These are phyloP conservation scores for Drosophila engyochracea DNA, from an alignment of 2,888 invertebrate genomes.

Conservation along the genomic window DNA sequence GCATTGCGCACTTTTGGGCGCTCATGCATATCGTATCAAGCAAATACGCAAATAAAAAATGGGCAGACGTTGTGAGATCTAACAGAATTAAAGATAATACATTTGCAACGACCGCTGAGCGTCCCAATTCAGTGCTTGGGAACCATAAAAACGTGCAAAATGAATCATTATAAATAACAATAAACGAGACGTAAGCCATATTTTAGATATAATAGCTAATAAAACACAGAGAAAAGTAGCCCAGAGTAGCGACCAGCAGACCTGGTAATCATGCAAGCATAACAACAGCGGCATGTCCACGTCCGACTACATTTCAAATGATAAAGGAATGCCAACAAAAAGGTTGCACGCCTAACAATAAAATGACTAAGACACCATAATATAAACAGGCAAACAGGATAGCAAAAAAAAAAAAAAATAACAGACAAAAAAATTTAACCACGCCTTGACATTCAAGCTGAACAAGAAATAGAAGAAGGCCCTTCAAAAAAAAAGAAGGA, in stretches of 20 bases:
- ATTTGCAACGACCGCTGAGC: conserved; percentile 32
- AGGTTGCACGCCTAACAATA: conserved; percentile 50
- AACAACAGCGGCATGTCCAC: conserved; percentile 63
- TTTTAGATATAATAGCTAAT: conserved; percentile 78
- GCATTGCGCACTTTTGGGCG: conserved; percentile 13
- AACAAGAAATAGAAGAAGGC: not conserved
- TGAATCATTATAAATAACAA: conserved; percentile 80
- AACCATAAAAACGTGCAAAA: conserved; percentile 78
- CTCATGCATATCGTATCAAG: conserved; percentile 15
- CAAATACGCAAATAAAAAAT: conserved; percentile 30
- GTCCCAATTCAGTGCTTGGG: conserved; percentile 53
- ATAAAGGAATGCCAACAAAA: conserved; percentile 64
- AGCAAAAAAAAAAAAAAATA: conserved; percentile 30
- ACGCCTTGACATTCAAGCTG: conserved; percentile 46
- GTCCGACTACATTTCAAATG: conserved; percentile 72
- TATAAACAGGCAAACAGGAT: conserved; percentile 17
- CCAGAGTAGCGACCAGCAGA: conserved; percentile 28
- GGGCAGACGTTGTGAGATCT: conserved; percentile 13
- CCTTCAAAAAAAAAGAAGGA: not conserved
- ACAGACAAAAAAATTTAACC: conserved; percentile 12
- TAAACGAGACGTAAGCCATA: conserved; percentile 75
- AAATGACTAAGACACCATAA: conserved; percentile 37
- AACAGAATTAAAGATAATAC: conserved; percentile 19
- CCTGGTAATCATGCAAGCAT: conserved; percentile 72
- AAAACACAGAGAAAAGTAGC: conserved; percentile 72